Conservation (phyloP, 2,113 vertebrate genomes). For the Epinephelus fuscoguttatus region DNA sequence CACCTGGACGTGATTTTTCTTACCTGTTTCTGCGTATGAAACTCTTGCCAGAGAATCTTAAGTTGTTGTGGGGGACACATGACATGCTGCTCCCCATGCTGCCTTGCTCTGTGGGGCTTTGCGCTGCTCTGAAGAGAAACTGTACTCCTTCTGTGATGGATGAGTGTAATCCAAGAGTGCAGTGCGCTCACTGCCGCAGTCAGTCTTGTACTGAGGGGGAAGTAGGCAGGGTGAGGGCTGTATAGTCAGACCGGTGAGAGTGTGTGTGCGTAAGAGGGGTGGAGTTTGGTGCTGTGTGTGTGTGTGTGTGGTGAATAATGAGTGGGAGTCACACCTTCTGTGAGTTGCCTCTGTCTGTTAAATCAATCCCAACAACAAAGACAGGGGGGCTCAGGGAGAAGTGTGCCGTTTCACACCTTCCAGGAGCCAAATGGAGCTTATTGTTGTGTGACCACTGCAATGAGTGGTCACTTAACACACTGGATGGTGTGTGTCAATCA, state of each 20-base stretch:
- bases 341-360: slow-evolving; percentile 75
- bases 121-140: slow-evolving; percentile 30
- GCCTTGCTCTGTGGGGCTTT: slow-evolving; percentile 27
- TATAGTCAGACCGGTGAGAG: slow-evolving; percentile 58
- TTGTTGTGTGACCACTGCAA: slow-evolving; percentile 57
- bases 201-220: slow-evolving; percentile 74
- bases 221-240: slow-evolving; percentile 60
- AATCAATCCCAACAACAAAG: slow-evolving; percentile 79
- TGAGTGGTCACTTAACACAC: slow-evolving; percentile 48
- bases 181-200: slow-evolving; percentile 57
- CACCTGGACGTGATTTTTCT: slow-evolving; percentile 18
- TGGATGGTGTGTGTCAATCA: slow-evolving; percentile 75
- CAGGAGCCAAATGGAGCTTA: slow-evolving; percentile 81
- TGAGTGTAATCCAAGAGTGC: slow-evolving; percentile 75
- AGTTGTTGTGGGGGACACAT: slow-evolving; percentile 86
- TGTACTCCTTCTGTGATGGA: slow-evolving; percentile 55
- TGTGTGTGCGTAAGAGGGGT: slow-evolving; percentile 73
- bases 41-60: slow-evolving; percentile 86
- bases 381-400: slow-evolving; percentile 43
- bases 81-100: slow-evolving; percentile 87
- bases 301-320: slow-evolving; percentile 50
- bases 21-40: slow-evolving; percentile 89
- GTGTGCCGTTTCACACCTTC: slow-evolving; percentile 84
- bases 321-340: slow-evolving; percentile 73
- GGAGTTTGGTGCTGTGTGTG: slow-evolving; percentile 50